Evolutionary conservation across 2,888 invertebrate species (phyloP), one percentile per base, ranked within the genome.

Genomic region (Magallana nippona): DNA sequence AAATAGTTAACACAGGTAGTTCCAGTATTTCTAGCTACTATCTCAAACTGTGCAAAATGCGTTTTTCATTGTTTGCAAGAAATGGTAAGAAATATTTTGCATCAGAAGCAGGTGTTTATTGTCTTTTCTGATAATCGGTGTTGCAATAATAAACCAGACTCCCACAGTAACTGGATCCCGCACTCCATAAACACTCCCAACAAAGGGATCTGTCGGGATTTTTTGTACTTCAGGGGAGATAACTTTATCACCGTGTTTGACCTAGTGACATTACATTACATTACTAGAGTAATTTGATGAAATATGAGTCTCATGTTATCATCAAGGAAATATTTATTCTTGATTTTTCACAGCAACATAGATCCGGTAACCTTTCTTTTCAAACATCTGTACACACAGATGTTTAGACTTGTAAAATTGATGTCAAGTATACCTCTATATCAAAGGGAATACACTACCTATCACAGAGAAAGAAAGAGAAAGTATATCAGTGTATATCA

Each of bases 221-320:
- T 32, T 71, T 71, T 71, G 22, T 27, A 27, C 27, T 22, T 71
- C 32, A 32, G 27, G 71, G 71, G 71, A 71, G 71, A 71, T 71
- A 32, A 27, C 71, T 15, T 71, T 71, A 71, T 71, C 71, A 32
- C 22, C 13, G 32, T 15, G 15, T 27, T 27, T 71, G 71, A 71
- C 71, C 71, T 15, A 15, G 2, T 71, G 71, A 71, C 71, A 71
- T 71, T 32, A 71, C 71, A 71, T 71, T 71, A 32, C 32, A 27
- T 11, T 71, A 32, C 15, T 15, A 71, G 22, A 60, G 71, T 22
- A 71, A 71, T 71, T 32, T 71, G 32, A 71, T 22, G 71, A 13
- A 71, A 71, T 27, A 71, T 71, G 71, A 71, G 27, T 71, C 71
- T 15, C 71, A 27, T 22, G 22, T 71, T 71, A 71, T 71, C 71